Evolutionary conservation across 2,888 invertebrate genomes (phyloP), one percentile per base, ranked within the genome.

Genomic region (Rhagophthalmus giganteus): DNA sequence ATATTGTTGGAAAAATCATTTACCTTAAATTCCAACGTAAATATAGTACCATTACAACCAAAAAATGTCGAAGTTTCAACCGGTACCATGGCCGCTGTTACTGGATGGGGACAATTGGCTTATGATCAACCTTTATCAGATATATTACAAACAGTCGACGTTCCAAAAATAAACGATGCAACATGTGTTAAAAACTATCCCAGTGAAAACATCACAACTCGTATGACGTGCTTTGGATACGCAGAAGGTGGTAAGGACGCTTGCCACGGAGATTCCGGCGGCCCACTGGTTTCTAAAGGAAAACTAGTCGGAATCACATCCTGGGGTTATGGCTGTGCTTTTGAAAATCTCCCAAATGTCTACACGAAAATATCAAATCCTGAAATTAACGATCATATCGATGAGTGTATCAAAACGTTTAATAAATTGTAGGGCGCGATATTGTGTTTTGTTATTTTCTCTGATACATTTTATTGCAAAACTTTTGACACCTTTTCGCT

Each of bases 241-340:
- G 4, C 16, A 13, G 26, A 38, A 8, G 38, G 38, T 8, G 33
- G 25, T 1, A 14, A 42, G 11, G 42, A 33, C 11, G 16, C 20
- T 2, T 42, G 42, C 3, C 15, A 26, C 4, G 42, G 42, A 7
- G 42, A 42, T 15, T 42, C 42, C 6, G 42, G 42, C 9, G 24
- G 42, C n/a, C 33, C 42, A 6, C 11, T 42, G 2, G 33, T 25
- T 7, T 13, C 26, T 7, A 33, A 33, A n/a, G 27, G 33, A 9
- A 12, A 16, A 15, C 3, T 33, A 5, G 14, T 10, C 7, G 42
- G 42, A n/a, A 2, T 42, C 9, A 7, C 9, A 2, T 42, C 42
- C 0, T 42, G 33, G 33, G 42, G 42, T 9, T 33, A 33, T 9
- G 26, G 26, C 7, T 42, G 42, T n/a, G 42, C 32, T 10, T 26